Percentiles rank a stretch among this genome's conserved stretches.
Conservation (phyloP, 2,113 vertebrate genomes). For the Rhombomys opimus region DNA sequence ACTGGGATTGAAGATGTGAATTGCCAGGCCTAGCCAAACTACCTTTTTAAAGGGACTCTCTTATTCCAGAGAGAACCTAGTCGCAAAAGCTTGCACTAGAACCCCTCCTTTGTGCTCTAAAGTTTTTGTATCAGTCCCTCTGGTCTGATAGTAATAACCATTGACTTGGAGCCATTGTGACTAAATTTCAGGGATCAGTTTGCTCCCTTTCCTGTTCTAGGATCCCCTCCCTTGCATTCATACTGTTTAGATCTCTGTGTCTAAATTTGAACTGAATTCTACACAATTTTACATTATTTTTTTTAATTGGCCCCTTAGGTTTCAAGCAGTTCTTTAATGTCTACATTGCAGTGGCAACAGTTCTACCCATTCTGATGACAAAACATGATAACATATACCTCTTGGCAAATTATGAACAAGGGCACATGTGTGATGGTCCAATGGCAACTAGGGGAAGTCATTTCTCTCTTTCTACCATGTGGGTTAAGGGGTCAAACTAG, state of each 20-base stretch:
- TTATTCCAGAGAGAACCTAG: background rate
- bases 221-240: background rate
- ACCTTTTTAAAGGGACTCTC: background rate
- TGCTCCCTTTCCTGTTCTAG: background rate
- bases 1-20: background rate
- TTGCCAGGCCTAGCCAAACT: background rate
- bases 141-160: background rate
- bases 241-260: background rate
- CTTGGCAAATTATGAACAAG: background rate
- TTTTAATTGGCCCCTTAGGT: background rate
- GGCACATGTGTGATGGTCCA: no score
- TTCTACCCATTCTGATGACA: background rate
- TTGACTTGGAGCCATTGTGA: background rate
- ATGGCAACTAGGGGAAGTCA: background rate
- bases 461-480: background rate
- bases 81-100: background rate
- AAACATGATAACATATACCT: background rate
- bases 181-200: background rate
- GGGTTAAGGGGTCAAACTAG: background rate
- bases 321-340: background rate
- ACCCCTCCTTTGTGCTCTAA: background rate
- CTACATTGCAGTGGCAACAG: background rate
- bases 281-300: background rate
- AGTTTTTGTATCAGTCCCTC: background rate
- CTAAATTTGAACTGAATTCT: constrained; percentile 17